Base-by-base conservation (phyloP, 1,140 invertebrate genomes). In the Drosophila subpulchrella region DNA sequence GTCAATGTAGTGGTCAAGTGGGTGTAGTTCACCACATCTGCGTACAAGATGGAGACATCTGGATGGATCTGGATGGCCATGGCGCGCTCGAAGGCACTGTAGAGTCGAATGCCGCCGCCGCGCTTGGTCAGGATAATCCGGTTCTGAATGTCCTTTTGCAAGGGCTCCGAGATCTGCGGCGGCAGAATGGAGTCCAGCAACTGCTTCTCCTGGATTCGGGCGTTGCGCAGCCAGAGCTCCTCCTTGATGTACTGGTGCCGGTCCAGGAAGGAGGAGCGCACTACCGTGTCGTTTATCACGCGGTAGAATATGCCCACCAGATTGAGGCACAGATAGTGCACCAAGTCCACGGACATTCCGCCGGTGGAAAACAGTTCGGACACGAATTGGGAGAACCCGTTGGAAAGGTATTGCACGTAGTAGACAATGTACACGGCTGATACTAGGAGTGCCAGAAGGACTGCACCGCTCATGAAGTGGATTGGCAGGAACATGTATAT, bases 1-100 rank as follows among this genome's bases (percentile, higher is more conserved):
- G 95, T 94, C 38, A 99, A 93, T 3, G 95, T 96, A 0, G 96
- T 96, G 0, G 98, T 98, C 79, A 99, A 94, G 41, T 96, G 94
- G 0, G 98, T 98, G 91, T 98, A 99, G 91, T 99, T 98, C 1
- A 99, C 98, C 39, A 99, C 97, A 92, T 99, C 98, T 0, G 98
- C 98, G 93, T 98, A 99, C 4, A 99, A 92, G 75, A 99, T 98
- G 65, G 96, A 97, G 6, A 99, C 97, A 91, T 98, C 96, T 5
- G 96, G 93, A 92, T 98, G 97, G 36, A 95, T 94, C 92, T 97
- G 96, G 12, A 98, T 95, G 86, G 97, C 97, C 3, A 98, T 92
- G 85, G 98, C 95, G 60, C 97, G 97, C 89, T 63, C 77, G 6
- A 27, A 7, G 38, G 44, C 1, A 2, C 15, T 13, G 4, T 27